Percentiles rank a stretch among this genome's conserved stretches.
These are phyloP conservation scores for Physeter macrocephalus DNA, from an alignment of 2,113 vertebrate genomes.

Conservation along the genomic window DNA sequence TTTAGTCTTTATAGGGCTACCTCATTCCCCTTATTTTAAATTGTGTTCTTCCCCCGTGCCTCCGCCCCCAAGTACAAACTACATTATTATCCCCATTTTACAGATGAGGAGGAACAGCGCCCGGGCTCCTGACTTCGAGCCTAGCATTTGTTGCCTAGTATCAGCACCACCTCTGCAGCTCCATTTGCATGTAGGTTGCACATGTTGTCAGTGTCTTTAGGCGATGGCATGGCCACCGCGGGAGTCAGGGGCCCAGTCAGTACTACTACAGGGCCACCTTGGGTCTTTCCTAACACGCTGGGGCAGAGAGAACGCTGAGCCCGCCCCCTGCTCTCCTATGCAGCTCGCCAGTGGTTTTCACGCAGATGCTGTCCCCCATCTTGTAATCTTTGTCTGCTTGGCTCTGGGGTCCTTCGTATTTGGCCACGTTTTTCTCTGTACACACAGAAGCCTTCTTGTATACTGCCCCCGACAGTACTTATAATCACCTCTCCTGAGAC, in stretches of 20 bases:
- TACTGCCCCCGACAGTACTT: background rate
- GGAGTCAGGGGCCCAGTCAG: background rate
- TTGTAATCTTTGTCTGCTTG: background rate
- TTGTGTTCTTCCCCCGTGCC: background rate
- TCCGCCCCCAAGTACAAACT: background rate
- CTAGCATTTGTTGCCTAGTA: background rate
- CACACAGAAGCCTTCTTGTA: background rate
- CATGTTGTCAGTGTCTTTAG: background rate
- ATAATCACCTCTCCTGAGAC: conserved; percentile 3
- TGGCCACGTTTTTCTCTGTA: background rate
- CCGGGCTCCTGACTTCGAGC: background rate
- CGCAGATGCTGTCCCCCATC: background rate
- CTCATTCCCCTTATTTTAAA: background rate
- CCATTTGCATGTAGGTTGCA: background rate
- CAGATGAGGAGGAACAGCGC: background rate
- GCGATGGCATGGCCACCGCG: background rate
- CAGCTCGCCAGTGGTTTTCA: background rate
- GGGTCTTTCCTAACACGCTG: background rate
- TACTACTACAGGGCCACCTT: background rate
- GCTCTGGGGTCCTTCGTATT: background rate
- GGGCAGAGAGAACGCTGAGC: background rate
- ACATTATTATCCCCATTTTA: background rate
- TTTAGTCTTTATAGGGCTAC: background rate
- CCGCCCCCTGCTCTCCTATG: background rate
- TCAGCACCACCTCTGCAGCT: background rate